phyloP scores from a whole-genome alignment of 2,113 vertebrate genomes.

The Aegithalos caudatus region DNA sequence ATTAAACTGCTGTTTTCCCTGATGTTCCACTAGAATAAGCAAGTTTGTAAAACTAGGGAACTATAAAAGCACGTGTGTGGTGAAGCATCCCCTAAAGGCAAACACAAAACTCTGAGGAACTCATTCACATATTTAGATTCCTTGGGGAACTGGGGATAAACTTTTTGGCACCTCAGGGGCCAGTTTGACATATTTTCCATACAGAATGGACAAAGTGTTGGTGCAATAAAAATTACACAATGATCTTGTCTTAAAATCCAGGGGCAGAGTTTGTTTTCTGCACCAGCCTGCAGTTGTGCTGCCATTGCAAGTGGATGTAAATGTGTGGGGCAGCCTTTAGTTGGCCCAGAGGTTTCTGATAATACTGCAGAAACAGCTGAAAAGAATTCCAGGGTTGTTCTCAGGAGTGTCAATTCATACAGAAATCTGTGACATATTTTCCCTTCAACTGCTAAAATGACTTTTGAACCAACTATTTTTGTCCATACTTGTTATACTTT shows the following conservation, averaged over 20 bases:
- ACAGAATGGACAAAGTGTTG: not conserved
- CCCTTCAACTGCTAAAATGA: not conserved
- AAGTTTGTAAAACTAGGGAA: not conserved
- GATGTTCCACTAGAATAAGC: constrained; percentile 23
- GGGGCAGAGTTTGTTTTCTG: not conserved
- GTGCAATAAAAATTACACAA: not conserved
- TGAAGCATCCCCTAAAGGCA: not conserved
- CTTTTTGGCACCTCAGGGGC: not conserved
- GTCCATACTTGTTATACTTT: not conserved
- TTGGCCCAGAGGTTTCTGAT: not conserved
- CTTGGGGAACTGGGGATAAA: not conserved
- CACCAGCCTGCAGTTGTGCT: not conserved
- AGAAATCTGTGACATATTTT: not conserved
- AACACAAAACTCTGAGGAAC: not conserved
- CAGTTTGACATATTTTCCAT: not conserved
- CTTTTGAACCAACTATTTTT: not conserved
- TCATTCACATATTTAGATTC: not conserved
- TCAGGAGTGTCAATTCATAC: not conserved
- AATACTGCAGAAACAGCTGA: not conserved
- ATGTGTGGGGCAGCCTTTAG: not conserved
- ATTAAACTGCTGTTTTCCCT: constrained; percentile 44
- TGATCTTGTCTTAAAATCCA: not conserved
- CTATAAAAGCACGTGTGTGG: not conserved
- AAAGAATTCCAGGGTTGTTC: not conserved
- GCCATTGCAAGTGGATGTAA: fast-evolving